These are phyloP conservation scores for Cephalopholis sonnerati DNA, from an alignment of 2,113 vertebrate genomes.

Conservation along the genomic window DNA sequence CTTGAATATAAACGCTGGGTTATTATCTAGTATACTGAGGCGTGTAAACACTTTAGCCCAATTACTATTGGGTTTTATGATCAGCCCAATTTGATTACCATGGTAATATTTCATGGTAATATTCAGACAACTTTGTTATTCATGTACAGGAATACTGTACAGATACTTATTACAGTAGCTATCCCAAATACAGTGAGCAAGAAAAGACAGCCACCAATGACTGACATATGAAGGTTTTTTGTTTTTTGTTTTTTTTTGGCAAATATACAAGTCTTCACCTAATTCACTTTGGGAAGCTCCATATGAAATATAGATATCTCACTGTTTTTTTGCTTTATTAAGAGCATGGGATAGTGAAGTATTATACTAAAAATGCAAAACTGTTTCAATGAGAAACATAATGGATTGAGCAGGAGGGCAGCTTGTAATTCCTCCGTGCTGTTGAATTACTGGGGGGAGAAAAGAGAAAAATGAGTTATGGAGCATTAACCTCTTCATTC, in stretches of 20 bases:
- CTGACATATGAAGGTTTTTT: too few species aligned
- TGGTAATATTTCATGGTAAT: slow-evolving; percentile 14
- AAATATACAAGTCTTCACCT: background rate
- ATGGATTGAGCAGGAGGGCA: slow-evolving; percentile 54
- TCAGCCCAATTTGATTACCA: slow-evolving; percentile 31
- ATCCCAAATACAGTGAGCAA: slow-evolving; percentile 2
- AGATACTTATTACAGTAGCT: background rate
- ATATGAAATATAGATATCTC: background rate
- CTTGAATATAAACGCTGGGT: slow-evolving; percentile 18
- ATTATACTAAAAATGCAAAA: slow-evolving; percentile 50
- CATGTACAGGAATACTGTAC: background rate
- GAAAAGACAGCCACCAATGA: background rate
- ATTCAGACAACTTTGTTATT: slow-evolving; percentile 15
- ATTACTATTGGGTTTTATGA: slow-evolving; percentile 55
- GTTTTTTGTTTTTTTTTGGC: too few species aligned
- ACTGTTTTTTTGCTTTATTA: slow-evolving; percentile 9
- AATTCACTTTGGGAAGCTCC: slow-evolving; percentile 16
- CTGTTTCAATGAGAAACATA: slow-evolving; percentile 55
- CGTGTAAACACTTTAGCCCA: slow-evolving; percentile 53
- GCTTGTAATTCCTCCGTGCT: slow-evolving; percentile 53
- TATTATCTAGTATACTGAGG: slow-evolving; percentile 57
- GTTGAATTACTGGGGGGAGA: slow-evolving; percentile 57
- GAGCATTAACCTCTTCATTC: slow-evolving; percentile 75
- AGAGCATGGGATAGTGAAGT: slow-evolving; percentile 10
- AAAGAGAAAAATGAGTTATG: slow-evolving; percentile 70